Percentiles rank a stretch among this genome's conserved stretches.
phyloP scores from a whole-genome alignment of 1,140 invertebrate genomes.

The Platorchestia sp. region DNA sequence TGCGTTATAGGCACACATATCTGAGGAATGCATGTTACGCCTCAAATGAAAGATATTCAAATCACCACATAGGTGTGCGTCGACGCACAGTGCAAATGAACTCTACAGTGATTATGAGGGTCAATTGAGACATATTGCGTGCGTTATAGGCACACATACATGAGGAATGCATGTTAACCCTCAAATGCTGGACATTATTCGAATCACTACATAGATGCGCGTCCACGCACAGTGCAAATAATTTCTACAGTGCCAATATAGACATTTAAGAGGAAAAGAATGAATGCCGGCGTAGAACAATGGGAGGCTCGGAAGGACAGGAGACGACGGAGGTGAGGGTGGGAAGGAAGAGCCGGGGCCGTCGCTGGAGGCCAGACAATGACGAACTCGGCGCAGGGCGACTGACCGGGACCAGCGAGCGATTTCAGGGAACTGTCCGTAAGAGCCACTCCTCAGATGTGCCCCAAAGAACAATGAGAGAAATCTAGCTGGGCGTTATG shows the following conservation, averaged over 20 bases:
- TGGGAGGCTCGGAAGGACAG: background rate
- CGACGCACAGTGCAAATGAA: background rate
- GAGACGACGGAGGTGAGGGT: too few species aligned
- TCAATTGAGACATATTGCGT: background rate
- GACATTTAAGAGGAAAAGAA: background rate
- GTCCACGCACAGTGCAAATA: background rate
- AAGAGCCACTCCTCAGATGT: background rate
- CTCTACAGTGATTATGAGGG: background rate
- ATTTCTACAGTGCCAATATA: background rate
- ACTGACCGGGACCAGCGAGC: background rate
- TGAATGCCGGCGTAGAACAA: background rate
- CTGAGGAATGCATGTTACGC: background rate
- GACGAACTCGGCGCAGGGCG: background rate
- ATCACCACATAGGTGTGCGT: background rate
- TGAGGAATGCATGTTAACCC: background rate
- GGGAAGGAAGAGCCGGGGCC: background rate
- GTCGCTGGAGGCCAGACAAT: background rate
- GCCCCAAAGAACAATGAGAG: background rate
- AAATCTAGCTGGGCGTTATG: background rate
- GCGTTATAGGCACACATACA: background rate
- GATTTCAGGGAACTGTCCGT: background rate
- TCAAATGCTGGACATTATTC: background rate
- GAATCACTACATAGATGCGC: background rate
- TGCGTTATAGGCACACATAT: background rate
- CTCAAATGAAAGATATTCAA: background rate